A percentile compares a stretch with the other conserved stretches of the same genome.
Evolutionary conservation across 2,888 invertebrate species (phyloP).

Genomic region (Meteorus cinctellus): DNA sequence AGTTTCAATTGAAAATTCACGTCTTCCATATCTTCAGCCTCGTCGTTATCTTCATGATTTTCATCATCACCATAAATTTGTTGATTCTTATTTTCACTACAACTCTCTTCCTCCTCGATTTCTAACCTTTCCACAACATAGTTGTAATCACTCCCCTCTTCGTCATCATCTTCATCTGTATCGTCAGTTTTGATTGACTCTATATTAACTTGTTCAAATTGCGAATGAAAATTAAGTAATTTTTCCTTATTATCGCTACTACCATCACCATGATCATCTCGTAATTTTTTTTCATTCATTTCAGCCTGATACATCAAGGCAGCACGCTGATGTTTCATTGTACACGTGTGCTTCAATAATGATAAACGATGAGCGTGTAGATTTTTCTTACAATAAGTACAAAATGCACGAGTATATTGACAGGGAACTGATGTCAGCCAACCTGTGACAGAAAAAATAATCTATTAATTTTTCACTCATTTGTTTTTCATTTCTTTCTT

Average conservation of each 20-base stretch:
- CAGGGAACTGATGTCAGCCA: constrained; percentile 76
- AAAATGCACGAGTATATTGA: constrained; percentile 77
- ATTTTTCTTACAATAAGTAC: constrained; percentile 76
- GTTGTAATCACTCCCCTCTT: constrained; percentile 62
- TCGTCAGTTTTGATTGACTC: constrained; percentile 32
- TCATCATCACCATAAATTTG: constrained; percentile 8
- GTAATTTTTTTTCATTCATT: constrained; percentile 38
- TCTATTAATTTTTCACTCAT: background rate
- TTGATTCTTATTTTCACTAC: constrained; percentile 42
- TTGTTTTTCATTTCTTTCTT: background rate
- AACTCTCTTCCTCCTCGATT: constrained; percentile 56
- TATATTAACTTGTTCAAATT: constrained; percentile 40
- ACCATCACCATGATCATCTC: too few relatives aligned
- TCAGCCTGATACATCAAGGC: constrained; percentile 61
- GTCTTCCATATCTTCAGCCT: constrained; percentile 32
- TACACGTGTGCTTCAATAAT: constrained; percentile 77
- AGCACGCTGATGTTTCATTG: constrained; percentile 76
- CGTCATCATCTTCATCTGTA: constrained; percentile 62
- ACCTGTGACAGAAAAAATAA: constrained; percentile 65
- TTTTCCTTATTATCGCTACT: constrained; percentile 29
- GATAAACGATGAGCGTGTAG: constrained; percentile 78
- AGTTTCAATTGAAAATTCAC: background rate
- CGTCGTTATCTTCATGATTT: constrained; percentile 44
- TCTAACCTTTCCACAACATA: constrained; percentile 66
- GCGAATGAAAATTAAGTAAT: constrained; percentile 39